Percentiles rank a stretch among this genome's conserved stretches.
Evolutionary conservation across 2,888 invertebrate genomes (phyloP).

Genomic region (Agrotis ipsilon): DNA sequence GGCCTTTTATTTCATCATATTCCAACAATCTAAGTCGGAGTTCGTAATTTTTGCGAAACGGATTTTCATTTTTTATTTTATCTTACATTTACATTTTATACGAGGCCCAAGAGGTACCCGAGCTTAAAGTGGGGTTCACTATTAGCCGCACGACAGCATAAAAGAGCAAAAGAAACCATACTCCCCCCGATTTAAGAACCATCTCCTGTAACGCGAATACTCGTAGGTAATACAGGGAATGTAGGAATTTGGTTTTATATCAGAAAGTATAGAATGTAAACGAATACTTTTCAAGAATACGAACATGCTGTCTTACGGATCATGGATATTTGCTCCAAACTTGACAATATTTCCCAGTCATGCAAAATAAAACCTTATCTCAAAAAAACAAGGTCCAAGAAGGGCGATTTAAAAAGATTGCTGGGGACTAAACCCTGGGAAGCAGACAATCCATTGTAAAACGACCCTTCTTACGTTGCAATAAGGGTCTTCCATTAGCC

Average conservation of each 20-base stretch:
- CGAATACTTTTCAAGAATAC: conserved; percentile 56
- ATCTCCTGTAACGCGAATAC: conserved; percentile 9
- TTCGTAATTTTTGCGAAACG: background rate
- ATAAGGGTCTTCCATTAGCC: conserved; percentile 49
- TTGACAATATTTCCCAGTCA: background rate
- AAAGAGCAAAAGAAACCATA: conserved; percentile 20
- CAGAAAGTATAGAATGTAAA: conserved; percentile 52
- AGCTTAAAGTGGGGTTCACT: background rate
- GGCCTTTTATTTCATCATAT: background rate
- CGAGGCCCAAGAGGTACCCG: background rate
- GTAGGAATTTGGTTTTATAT: conserved; percentile 57
- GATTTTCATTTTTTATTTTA: background rate
- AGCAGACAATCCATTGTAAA: conserved; percentile 34
- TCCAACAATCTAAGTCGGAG: background rate
- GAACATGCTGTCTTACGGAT: conserved; percentile 48
- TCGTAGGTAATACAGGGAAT: conserved; percentile 29
- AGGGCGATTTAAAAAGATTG: conserved; percentile 13
- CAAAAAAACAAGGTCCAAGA: conserved; percentile 11
- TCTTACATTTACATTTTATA: conserved; percentile 4
- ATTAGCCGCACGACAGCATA: background rate
- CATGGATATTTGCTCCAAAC: conserved; percentile 44
- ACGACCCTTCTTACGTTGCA: conserved; percentile 33
- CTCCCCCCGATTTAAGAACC: conserved; percentile 7
- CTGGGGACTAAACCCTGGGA: conserved; percentile 31
- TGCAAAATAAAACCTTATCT: conserved; percentile 32